Percentiles rank a stretch among this genome's conserved stretches.
Conservation (phyloP, 2,888 invertebrate species). For the Altica lythri region DNA sequence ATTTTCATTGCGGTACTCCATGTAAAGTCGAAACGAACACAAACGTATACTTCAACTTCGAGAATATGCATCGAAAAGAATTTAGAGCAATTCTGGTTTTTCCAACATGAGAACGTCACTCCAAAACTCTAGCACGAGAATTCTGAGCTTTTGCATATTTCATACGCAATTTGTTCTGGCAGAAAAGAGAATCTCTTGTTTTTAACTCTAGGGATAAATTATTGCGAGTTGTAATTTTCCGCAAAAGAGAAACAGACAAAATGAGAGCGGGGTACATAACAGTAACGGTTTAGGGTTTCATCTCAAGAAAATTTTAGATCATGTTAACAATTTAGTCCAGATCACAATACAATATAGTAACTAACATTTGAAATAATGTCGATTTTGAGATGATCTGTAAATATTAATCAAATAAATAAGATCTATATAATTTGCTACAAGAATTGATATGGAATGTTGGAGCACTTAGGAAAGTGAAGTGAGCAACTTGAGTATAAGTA, state of each 20-base stretch:
- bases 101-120: not conserved
- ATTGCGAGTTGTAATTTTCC: constrained; percentile 19
- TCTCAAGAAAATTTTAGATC: no score
- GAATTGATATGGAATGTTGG: no score
- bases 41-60: not conserved
- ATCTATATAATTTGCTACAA: no score
- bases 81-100: not conserved
- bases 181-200: constrained; percentile 10
- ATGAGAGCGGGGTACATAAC: no score
- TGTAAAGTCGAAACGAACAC: not conserved
- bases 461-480: no score
- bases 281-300: no score
- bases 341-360: no score
- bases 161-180: constrained; percentile 19
- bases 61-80: constrained; percentile 13
- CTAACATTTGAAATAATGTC: no score
- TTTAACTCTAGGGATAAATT: constrained; percentile 13
- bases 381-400: no score
- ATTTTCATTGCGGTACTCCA: not conserved
- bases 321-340: no score
- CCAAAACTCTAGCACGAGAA: not conserved
- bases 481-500: no score
- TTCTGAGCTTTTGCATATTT: constrained; percentile 13
- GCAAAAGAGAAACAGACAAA: constrained; percentile 8
- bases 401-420: no score